Conservation (phyloP, 2,113 vertebrate genomes). For the Calyptommatus sinebrachiatus region DNA sequence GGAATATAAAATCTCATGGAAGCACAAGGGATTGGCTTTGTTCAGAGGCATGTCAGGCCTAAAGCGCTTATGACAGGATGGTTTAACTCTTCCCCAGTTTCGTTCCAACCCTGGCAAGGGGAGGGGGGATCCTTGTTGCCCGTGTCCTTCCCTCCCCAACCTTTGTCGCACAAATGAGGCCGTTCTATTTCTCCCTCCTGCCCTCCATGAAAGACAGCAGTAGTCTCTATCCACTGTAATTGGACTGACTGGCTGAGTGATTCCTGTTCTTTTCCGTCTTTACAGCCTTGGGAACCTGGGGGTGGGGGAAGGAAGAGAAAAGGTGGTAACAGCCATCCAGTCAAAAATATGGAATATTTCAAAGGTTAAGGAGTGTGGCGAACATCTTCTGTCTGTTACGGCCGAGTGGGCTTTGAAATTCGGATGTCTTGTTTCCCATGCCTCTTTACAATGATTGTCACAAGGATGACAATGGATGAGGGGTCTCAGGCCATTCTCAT, state of each 20-base stretch:
- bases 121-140: conserved; percentile 4
- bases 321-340: conserved; percentile 60
- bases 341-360: conserved; percentile 57
- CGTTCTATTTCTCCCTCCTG: conserved; percentile 47
- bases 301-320: conserved; percentile 29
- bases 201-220: conserved; percentile 52
- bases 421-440: conserved; percentile 58
- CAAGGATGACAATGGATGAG: conserved; percentile 43
- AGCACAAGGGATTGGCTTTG: conserved; percentile 31
- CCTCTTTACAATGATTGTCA: conserved; percentile 44
- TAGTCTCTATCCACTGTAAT: conserved; percentile 52
- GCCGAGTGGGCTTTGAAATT: conserved; percentile 46
- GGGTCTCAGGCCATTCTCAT: conserved; percentile 31
- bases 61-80: conserved; percentile 22
- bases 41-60: conserved; percentile 24
- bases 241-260: conserved; percentile 65
- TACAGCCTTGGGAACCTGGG: conserved; percentile 52
- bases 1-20: background rate
- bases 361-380: conserved; percentile 63
- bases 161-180: conserved; percentile 54
- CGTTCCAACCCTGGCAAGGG: background rate
- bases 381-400: conserved; percentile 62
- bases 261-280: conserved; percentile 41
- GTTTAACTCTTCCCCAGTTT: conserved; percentile 15
- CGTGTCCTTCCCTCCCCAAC: conserved; percentile 40